These are phyloP conservation scores for Daphoenositta chrysoptera DNA, from an alignment of 2,113 vertebrate species.

Conservation along the genomic window DNA sequence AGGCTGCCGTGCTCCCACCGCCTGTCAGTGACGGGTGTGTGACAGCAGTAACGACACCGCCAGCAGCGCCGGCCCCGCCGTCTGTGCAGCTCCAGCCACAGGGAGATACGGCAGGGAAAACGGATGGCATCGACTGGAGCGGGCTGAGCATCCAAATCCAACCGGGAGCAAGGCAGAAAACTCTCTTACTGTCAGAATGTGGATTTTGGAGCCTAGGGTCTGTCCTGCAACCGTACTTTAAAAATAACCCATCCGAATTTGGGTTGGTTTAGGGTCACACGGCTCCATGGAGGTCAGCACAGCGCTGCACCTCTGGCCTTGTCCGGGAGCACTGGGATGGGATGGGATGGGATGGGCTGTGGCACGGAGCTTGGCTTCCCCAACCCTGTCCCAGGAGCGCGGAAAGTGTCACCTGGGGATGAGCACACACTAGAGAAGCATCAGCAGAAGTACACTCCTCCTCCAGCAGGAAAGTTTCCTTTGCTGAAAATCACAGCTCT, in stretches of 20 bases:
- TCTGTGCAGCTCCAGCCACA: not conserved
- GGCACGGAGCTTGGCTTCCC: not conserved
- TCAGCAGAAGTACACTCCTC: not conserved
- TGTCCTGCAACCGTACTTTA: rapidly evolving
- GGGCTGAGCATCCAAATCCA: not conserved
- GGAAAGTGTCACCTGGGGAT: not conserved
- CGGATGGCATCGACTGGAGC: rapidly evolving
- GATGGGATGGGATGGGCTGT: not conserved
- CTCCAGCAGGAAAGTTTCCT: conserved; percentile 2
- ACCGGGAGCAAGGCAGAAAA: not conserved
- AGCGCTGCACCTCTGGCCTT: not conserved
- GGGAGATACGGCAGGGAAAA: not conserved
- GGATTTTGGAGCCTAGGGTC: not conserved
- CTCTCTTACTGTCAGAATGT: not conserved
- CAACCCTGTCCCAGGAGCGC: not conserved
- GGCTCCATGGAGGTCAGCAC: not conserved
- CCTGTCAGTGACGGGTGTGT: conserved; percentile 18
- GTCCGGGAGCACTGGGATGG: not conserved
- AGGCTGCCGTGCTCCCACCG: not conserved
- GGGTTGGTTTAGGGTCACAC: not conserved
- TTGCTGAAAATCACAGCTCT: conserved; percentile 6
- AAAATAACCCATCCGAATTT: rapidly evolving
- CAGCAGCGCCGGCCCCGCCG: not conserved
- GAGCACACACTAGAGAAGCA: not conserved
- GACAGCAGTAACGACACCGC: conserved; percentile 29